These are phyloP conservation scores for Apis florea DNA, from an alignment of 1,140 invertebrate species.

Conservation along the genomic window DNA sequence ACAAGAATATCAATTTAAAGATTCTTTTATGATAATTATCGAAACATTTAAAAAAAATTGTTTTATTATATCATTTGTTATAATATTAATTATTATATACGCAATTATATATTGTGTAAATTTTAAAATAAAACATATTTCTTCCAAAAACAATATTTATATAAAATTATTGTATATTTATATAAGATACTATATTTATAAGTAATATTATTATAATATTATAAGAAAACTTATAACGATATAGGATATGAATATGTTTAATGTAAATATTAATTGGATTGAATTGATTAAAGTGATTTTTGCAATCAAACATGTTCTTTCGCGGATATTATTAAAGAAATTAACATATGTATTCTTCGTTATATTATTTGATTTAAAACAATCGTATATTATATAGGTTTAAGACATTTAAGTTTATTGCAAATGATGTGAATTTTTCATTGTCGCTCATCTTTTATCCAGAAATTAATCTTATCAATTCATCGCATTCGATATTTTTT, in stretches of 20 bases:
- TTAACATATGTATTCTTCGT: background rate
- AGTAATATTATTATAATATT: no score
- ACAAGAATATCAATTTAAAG: background rate
- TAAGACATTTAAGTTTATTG: constrained; percentile 18
- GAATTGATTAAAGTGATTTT: background rate
- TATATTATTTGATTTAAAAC: background rate
- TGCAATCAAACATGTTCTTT: background rate
- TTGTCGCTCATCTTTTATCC: constrained; percentile 3
- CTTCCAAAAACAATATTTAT: background rate
- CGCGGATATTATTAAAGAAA: background rate
- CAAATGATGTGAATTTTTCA: constrained; percentile 2
- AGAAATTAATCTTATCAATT: background rate
- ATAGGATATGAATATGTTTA: no score
- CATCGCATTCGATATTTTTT: constrained; percentile 1
- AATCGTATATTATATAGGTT: constrained; percentile 30
- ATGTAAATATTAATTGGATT: no score
- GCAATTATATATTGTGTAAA: no score
- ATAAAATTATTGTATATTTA: background rate
- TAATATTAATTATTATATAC: no score
- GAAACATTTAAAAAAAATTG: no score
- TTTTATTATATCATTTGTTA: background rate
- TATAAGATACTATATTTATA: no score
- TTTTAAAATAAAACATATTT: no score
- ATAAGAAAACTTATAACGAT: background rate
- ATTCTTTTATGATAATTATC: background rate